A percentile compares a stretch with the other conserved stretches of the same genome.
Evolutionary conservation across 2,113 vertebrate species (phyloP).

Genomic region (Ovis canadensis): DNA sequence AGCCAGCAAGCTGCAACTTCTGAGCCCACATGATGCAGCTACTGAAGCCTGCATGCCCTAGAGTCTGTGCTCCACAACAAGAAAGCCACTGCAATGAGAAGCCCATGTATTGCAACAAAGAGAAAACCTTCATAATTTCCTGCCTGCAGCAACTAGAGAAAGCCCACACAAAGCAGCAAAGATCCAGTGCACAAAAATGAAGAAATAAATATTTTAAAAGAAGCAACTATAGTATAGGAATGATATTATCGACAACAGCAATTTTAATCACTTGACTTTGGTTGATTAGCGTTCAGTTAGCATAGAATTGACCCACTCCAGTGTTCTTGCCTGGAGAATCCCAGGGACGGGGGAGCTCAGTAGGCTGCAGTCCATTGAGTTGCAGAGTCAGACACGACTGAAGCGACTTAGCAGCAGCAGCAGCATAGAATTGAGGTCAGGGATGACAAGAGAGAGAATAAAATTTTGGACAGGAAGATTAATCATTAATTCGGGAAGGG

Average conservation of each 20-base stretch:
- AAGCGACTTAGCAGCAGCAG: no score
- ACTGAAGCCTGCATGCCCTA: not conserved
- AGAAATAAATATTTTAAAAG: not conserved
- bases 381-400: no score
- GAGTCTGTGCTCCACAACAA: not conserved
- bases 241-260: not conserved
- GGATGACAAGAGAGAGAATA: not conserved
- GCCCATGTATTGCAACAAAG: no score
- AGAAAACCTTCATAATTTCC: no score
- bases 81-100: not conserved
- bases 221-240: not conserved
- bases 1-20: not conserved
- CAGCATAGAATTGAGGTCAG: not conserved
- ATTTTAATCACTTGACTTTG: not conserved
- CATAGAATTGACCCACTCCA: not conserved
- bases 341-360: accelerated
- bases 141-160: no score
- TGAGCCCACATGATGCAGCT: not conserved
- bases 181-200: no score
- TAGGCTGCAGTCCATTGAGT: no score
- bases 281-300: not conserved
- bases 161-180: no score
- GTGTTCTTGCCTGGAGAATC: no score
- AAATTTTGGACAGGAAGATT: not conserved
- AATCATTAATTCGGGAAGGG: not conserved